phyloP scores from a whole-genome alignment of 2,113 vertebrate genomes.

The Miniopterus natalensis region DNA sequence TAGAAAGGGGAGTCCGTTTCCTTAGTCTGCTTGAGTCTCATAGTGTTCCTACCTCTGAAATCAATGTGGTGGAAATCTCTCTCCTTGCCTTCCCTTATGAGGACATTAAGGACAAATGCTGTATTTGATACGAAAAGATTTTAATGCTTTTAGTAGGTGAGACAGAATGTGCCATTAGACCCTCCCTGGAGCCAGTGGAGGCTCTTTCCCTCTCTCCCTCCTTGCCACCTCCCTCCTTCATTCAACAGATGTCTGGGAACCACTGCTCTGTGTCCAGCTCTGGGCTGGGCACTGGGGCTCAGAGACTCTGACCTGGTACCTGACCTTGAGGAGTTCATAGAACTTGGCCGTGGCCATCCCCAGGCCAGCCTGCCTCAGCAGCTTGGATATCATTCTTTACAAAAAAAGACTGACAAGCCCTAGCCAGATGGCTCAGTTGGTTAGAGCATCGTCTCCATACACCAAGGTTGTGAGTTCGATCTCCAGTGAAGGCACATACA shows the following conservation, averaged over 20 bases:
- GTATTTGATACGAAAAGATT: not conserved
- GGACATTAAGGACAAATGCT: not conserved
- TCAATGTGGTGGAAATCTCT: not conserved
- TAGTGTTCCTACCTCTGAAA: not conserved
- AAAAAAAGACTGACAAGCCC: not conserved
- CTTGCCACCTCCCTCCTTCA: not conserved
- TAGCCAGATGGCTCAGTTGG: not conserved
- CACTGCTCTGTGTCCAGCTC: not conserved
- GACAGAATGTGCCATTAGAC: not conserved
- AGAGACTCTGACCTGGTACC: not conserved
- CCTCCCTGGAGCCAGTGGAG: not conserved
- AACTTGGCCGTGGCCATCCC: too few relatives aligned
- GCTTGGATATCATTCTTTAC: not conserved
- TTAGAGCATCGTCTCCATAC: not conserved
- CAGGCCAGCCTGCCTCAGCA: not conserved
- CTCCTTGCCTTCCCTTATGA: slow-evolving; percentile 8
- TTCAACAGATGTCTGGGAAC: not conserved
- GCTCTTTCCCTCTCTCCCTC: too few relatives aligned
- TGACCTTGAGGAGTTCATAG: not conserved
- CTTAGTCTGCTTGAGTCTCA: not conserved
- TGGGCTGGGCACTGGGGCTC: not conserved
- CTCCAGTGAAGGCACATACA: not conserved
- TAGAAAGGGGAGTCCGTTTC: not conserved
- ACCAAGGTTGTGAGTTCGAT: not conserved
- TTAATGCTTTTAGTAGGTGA: not conserved